Evolutionary conservation across 2,888 invertebrate genomes (phyloP).

Genomic region (Diloba caeruleocephala): DNA sequence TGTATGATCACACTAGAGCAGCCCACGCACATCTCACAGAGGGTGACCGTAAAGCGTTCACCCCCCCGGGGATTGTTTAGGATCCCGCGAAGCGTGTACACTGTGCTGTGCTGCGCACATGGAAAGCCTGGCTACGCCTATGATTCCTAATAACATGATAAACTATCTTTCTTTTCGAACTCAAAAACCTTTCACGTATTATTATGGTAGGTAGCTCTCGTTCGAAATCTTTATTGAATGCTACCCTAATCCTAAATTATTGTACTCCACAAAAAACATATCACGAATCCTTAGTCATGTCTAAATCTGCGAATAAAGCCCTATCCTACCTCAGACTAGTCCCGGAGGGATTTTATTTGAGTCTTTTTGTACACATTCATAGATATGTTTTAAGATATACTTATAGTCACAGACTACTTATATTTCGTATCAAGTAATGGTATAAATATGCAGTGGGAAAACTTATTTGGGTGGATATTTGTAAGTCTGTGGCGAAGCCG

Average conservation of each 20-base stretch:
- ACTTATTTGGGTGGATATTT: background rate
- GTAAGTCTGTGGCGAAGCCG: constrained; percentile 63
- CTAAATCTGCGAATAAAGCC: constrained; percentile 74
- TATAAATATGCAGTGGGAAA: constrained; percentile 32
- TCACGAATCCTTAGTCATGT: constrained; percentile 70
- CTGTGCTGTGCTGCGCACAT: too few relatives aligned
- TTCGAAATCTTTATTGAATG: constrained; percentile 26
- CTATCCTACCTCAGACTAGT: constrained; percentile 64
- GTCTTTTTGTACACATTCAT: constrained; percentile 48
- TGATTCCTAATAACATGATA: too few relatives aligned
- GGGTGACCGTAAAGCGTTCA: too few relatives aligned
- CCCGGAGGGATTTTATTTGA: constrained; percentile 61
- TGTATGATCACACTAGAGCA: too few relatives aligned
- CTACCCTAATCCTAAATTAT: constrained; percentile 66
- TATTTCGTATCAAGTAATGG: constrained; percentile 9
- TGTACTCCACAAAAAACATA: constrained; percentile 62
- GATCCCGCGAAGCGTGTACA: too few relatives aligned
- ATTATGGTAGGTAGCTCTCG: background rate
- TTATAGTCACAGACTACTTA: constrained; percentile 50
- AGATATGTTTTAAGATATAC: constrained; percentile 44
- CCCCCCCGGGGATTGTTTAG: too few relatives aligned
- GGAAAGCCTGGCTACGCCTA: too few relatives aligned
- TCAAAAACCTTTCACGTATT: constrained; percentile 1
- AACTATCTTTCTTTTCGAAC: too few relatives aligned
- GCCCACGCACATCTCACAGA: too few relatives aligned